Base-by-base conservation (phyloP, 2,888 invertebrate genomes). In the Ceriagrion tenellum region DNA sequence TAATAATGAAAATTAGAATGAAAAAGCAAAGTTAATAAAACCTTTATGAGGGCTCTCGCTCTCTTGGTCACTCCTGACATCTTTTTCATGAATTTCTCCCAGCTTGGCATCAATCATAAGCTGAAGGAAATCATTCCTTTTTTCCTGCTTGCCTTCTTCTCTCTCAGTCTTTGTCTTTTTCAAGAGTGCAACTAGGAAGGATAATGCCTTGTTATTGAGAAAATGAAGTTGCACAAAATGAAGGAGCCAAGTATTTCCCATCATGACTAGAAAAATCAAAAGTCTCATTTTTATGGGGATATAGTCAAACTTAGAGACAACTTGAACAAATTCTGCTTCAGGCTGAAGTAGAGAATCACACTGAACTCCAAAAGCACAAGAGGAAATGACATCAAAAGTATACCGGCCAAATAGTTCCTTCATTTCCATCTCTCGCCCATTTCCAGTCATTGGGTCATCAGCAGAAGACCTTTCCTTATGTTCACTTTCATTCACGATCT, bases 341-440 rank as follows among this genome's bases (percentile, higher is more conserved):
- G 97, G 97, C 95, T 97, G 97, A 93, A 96, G 97, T n/a, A 97
- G 96, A 16, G 97, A 97, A 96, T 97, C 97, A 95, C 97, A 97
- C 96, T 97, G 97, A 26, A 97, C 97, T 1, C 97, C 97, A 96
- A 97, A 97, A 35, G 97, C 97, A 96, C 97, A 97, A 35, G 97
- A 97, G n/a, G 97, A 97, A 95, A 97, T 97, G 1, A 97, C 97
- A 96, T 97, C 97, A 95, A 97, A 96, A 0, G 97, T 97, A 95
- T 97, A 97, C 96, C 97, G 97, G 0, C 97, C 97, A 96, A 97
- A 97, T 55, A 97, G 97, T 95, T 97, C 97, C 96, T 97, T 97
- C 97, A 97, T 97, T 96, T 97, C 97, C n/a, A 97, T 96, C 88
- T 97, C 97, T 96, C 96, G 40, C 95, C 95, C 56, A 95, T 95